Evolutionary conservation across 2,888 invertebrate species (phyloP), one percentile per base, ranked within the genome.

Genomic region (Drosophila birchii): DNA sequence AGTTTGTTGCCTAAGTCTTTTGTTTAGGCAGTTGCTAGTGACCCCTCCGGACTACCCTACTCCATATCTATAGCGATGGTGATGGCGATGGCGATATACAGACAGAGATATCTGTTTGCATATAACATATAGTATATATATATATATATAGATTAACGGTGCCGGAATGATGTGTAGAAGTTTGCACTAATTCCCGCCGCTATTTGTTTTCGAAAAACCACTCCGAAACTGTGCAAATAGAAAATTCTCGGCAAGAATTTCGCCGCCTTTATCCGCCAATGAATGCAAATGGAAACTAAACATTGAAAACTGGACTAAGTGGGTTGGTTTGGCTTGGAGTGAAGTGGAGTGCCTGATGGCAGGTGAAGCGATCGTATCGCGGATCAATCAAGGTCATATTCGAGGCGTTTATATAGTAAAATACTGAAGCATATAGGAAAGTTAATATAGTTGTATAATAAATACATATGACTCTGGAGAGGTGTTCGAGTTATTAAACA

Each of bases 271-370:
- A 78, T 79, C 79, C 49, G 32, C 49, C 49, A 41, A 18, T 79
- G 75, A 76, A 85, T 82, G 80, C 82, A 78, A 76, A 73, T 81
- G 76, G 78, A 84, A 81, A 82, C 81, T 71, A 53, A 53, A 53
- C 23, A 53, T 34, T 23, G 36, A 23, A 53, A 75, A 54, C 34
- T 36, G 16, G 44, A 56, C 56, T 20, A 55, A 32, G 44, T 68
- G 69, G 56, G 43, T 18, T 47, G 38, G 39, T 23, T 49, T 32
- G 11, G 16, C 1, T 8, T n/a, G 38, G 44, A 20, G 14, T 44
- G 67, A 9, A 23, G 23, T 14, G 60, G 34, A 58, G 51, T 32
- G n/a, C 32, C 16, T 16, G 11, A 20, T 57, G 58, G 58, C 59
- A 51, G 51, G 39, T 49, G 49, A 14, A 23, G 51, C 51, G 38